Percentiles rank a stretch among this genome's conserved stretches.
These are phyloP conservation scores for Serinus canaria DNA, from an alignment of 2,113 vertebrate species.

Conservation along the genomic window DNA sequence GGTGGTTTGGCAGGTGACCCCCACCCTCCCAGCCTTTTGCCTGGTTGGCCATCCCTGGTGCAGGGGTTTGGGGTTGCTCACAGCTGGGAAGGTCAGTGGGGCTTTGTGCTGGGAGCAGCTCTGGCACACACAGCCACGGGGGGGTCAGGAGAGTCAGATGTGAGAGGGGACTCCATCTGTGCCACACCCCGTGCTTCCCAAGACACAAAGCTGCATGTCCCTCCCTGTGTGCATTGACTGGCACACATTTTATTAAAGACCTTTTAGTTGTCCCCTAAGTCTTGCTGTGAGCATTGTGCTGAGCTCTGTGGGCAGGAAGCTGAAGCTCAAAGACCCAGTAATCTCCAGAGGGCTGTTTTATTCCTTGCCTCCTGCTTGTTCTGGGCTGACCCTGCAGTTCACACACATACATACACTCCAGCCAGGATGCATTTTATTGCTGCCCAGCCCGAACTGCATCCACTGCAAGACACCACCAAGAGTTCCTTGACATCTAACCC, in stretches of 20 bases:
- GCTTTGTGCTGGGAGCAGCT: background rate
- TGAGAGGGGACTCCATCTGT: background rate
- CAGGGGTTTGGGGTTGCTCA: accelerated
- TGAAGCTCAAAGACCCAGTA: background rate
- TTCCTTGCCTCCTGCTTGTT: background rate
- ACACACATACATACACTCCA: accelerated
- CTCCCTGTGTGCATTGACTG: accelerated
- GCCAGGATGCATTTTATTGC: background rate
- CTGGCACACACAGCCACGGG: accelerated
- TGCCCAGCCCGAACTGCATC: background rate
- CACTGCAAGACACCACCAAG: background rate
- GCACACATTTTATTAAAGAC: background rate
- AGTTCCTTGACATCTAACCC: background rate
- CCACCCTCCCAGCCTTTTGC: background rate
- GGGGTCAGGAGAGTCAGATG: background rate
- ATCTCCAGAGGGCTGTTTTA: background rate
- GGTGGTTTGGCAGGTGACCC: background rate
- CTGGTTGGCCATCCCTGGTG: accelerated
- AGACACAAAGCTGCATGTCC: background rate
- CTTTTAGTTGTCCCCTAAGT: background rate
- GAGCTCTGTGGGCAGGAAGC: background rate
- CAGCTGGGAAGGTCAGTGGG: accelerated
- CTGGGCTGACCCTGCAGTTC: background rate
- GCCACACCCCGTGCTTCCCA: background rate
- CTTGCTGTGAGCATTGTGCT: background rate